Percentiles rank a stretch among this genome's conserved stretches.
phyloP scores from a whole-genome alignment of 2,888 invertebrate species.

The Deilephila porcellus region DNA sequence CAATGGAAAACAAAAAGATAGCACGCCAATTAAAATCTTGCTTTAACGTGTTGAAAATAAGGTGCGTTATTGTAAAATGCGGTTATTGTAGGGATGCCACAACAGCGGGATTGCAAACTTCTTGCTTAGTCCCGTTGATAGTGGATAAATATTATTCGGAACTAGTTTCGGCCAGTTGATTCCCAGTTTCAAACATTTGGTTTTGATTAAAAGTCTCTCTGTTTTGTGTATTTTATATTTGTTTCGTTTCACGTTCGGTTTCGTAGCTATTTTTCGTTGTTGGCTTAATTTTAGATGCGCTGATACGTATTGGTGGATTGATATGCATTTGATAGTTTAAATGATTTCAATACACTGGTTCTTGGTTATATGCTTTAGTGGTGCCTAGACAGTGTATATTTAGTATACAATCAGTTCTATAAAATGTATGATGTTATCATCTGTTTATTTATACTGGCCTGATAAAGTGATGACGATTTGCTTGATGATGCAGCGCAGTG shows the following conservation, averaged over 20 bases:
- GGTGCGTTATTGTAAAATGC: conserved; percentile 5
- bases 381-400: too few species aligned
- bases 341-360: too few species aligned
- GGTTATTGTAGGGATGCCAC: conserved; percentile 39
- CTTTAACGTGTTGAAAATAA: conserved; percentile 9
- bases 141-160: conserved; percentile 71
- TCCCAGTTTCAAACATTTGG: conserved; percentile 60
- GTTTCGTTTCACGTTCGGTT: conserved; percentile 31
- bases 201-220: conserved; percentile 61
- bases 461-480: too few species aligned
- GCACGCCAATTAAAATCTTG: conserved; percentile 30
- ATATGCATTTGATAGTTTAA: not conserved
- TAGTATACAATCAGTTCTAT: too few species aligned
- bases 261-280: not conserved
- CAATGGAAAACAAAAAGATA: conserved; percentile 12
- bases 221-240: conserved; percentile 36
- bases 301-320: not conserved
- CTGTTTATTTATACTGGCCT: too few species aligned
- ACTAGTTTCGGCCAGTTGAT: conserved; percentile 66
- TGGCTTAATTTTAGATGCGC: not conserved
- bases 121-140: conserved; percentile 61
- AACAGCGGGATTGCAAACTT: conserved; percentile 56
- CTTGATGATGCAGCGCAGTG: too few species aligned
- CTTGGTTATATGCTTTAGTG: too few species aligned
- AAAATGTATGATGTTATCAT: too few species aligned